Evolutionary conservation across 2,797 vertebrate genomes (phyloP), one percentile per base, ranked within the genome.

Genomic region (Ataeniobius toweri): DNA sequence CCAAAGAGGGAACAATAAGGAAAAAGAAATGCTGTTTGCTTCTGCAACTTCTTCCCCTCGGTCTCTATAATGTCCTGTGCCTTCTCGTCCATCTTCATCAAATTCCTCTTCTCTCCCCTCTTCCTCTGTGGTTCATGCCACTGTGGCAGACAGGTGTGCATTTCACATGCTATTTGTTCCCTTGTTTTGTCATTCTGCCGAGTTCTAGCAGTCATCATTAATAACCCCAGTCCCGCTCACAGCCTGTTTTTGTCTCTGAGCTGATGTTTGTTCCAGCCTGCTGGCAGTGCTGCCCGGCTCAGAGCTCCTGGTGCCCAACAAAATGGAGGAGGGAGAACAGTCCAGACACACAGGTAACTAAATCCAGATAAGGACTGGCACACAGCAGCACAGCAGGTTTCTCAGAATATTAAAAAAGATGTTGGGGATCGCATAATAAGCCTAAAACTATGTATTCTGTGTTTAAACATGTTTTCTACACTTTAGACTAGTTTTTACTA

Each of bases 141-240:
- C 69, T 68, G 80, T 84, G 69, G 83, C 79, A 76, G 84, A 89
- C 89, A 91, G 89, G 87, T 92, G 90, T 83, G 83, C 82, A 83
- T 91, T 91, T 92, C 89, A 91, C 89, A 93, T 83, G 10, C 85
- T 89, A 86, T 92, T 94, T 92, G 89, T 90, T 92, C 79, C 82
- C 80, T 85, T 85, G 84, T 91, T 91, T 90, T 93, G 89, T 88
- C 89, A 91, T 87, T 89, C 86, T 83, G 81, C 75, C 61, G 53
- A 88, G 81, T 84, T 87, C 80, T 79, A 82, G 81, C 78, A 83
- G 89, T 92, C 89, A 85, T 91, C 89, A 86, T 93, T 93, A 93
- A 94, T 92, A 92, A 93, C 86, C 87, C 71, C 55, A 24, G 79
- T 81, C 83, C 68, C 84, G 81, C 77, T 82, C 26, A 69, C 86